Conservation (phyloP, 2,113 vertebrate species). For the Oncorhynchus clarkii region DNA sequence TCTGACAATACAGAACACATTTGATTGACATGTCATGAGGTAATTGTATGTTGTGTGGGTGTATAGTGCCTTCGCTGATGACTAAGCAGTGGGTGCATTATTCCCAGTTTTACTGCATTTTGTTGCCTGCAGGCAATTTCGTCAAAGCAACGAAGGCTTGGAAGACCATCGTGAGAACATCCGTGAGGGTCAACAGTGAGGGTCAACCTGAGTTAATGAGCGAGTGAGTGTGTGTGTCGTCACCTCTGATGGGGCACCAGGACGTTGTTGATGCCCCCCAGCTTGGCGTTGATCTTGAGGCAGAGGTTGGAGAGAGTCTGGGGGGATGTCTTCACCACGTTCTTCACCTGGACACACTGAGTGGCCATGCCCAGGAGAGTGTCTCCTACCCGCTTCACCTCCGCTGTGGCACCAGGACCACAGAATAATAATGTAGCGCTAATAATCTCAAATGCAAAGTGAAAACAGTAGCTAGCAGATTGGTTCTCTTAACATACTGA, state of each 20-base stretch:
- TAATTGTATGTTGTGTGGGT: too few relatives aligned
- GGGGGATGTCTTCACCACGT: constrained; percentile 97
- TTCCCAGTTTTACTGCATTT: too few relatives aligned
- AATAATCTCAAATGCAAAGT: neutral
- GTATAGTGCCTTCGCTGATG: too few relatives aligned
- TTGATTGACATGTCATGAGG: neutral
- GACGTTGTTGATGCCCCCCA: constrained; percentile 98
- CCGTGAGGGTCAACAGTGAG: neutral
- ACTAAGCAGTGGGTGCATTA: too few relatives aligned
- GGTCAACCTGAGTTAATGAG: too few relatives aligned
- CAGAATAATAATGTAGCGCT: neutral
- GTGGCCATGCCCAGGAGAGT: constrained; percentile 98
- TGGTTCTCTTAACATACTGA: too few relatives aligned
- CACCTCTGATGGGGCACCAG: constrained; percentile 98
- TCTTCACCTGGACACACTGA: constrained; percentile 98
- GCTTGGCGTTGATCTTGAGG: constrained; percentile 98
- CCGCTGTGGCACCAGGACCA: constrained; percentile 72
- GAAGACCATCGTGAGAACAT: neutral
- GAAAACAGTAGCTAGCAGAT: neutral
- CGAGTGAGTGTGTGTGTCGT: too few relatives aligned
- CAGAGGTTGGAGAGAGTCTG: constrained; percentile 97
- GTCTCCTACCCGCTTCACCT: constrained; percentile 97
- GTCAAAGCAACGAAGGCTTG: neutral
- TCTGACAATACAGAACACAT: neutral
- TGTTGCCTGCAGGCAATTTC: too few relatives aligned